Percentiles rank a stretch among this genome's conserved stretches.
Evolutionary conservation across 1,140 invertebrate genomes (phyloP).

Genomic region (Aphelinus certus): DNA sequence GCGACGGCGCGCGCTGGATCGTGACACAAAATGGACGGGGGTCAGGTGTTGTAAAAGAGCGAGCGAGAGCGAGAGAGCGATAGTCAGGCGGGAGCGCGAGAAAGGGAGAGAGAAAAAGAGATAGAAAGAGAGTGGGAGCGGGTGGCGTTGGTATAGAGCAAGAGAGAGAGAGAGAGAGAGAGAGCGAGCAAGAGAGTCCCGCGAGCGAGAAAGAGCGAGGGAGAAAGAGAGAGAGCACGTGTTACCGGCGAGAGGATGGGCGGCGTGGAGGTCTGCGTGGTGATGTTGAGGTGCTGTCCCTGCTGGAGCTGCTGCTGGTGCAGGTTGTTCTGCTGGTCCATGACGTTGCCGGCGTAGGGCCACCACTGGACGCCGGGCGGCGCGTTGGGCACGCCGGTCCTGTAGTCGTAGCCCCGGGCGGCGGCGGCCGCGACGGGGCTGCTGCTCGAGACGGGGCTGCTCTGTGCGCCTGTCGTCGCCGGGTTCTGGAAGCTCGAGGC

Average conservation of each 20-base stretch:
- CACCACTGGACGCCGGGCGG: slow-evolving; percentile 74
- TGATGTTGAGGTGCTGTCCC: slow-evolving; percentile 64
- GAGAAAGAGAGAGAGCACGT: background rate
- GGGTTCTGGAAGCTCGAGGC: slow-evolving; percentile 80
- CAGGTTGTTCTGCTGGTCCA: slow-evolving; percentile 68
- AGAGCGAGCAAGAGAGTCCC: background rate
- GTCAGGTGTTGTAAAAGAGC: too few species aligned
- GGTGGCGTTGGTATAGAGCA: too few species aligned
- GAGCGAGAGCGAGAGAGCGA: background rate
- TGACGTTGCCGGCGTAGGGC: slow-evolving; percentile 70
- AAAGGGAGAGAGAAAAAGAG: too few species aligned
- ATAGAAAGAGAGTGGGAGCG: too few species aligned
- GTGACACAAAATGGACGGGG: slow-evolving; percentile 32
- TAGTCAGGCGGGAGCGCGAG: too few species aligned
- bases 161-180: background rate
- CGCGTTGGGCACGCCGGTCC: slow-evolving; percentile 65
- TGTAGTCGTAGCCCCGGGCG: slow-evolving; percentile 71
- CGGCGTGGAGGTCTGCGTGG: slow-evolving; percentile 61
- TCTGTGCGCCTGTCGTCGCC: slow-evolving; percentile 66
- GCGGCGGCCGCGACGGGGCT: slow-evolving; percentile 58
- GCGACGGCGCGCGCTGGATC: slow-evolving; percentile 6
- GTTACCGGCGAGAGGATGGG: slow-evolving; percentile 62
- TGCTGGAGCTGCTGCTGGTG: slow-evolving; percentile 68
- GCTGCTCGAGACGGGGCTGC: slow-evolving; percentile 57
- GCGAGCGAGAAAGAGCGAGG: background rate